Percentiles rank a stretch among this genome's conserved stretches.
Evolutionary conservation across 64 coral and sea anemone species (phyloP).

Genomic region (Stichodactyla mertensii): DNA sequence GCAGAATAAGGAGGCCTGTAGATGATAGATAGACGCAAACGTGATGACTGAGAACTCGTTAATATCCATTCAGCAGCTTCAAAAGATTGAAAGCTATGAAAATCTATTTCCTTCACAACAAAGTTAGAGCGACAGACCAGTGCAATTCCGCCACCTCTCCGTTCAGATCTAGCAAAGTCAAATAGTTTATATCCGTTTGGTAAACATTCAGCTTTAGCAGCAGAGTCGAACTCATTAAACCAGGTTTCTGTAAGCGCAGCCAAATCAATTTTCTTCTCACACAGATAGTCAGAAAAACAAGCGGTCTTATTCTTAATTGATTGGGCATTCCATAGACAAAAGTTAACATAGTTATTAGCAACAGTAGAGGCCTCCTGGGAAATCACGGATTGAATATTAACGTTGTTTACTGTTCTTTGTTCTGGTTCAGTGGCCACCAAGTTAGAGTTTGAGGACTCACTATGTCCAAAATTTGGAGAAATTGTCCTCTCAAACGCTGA

Average conservation of each 20-base stretch:
- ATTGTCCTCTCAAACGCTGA: too few species aligned
- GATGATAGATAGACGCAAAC: slow-evolving; percentile 19
- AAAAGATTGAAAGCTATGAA: not conserved
- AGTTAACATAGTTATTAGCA: not conserved
- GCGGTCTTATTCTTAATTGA: not conserved
- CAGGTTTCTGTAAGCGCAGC: not conserved
- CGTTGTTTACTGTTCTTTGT: not conserved
- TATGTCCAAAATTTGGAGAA: too few species aligned
- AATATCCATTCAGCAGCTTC: slow-evolving; percentile 12
- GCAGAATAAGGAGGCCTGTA: slow-evolving; percentile 18
- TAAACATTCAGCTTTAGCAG: slow-evolving; percentile 25
- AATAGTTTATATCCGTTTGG: slow-evolving; percentile 10
- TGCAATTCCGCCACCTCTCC: slow-evolving; percentile 14
- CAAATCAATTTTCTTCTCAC: not conserved
- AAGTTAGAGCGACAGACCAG: slow-evolving; percentile 4
- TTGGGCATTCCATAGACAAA: not conserved
- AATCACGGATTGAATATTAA: not conserved
- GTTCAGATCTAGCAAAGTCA: not conserved
- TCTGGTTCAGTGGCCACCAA: not conserved
- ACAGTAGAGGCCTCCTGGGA: not conserved
- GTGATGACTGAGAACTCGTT: not conserved
- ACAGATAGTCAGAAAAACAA: not conserved
- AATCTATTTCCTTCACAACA: slow-evolving; percentile 1
- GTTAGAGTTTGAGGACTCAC: not conserved
- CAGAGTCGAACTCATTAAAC: not conserved